Base-by-base conservation (phyloP, 2,113 vertebrate species). In the Stictonetta naevosa region DNA sequence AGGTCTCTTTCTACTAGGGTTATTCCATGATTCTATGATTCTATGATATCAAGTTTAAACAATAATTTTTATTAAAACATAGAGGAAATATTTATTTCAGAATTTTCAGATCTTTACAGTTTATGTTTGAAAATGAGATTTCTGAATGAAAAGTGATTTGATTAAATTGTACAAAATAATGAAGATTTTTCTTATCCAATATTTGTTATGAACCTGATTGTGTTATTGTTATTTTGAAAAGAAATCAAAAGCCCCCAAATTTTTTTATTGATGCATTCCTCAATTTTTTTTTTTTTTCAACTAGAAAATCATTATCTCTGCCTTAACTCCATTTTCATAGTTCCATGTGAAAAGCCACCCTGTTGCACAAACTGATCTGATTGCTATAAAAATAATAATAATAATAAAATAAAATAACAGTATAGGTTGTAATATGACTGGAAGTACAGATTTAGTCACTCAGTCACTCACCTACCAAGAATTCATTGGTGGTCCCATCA, bases 181-280 rank as follows among this genome's bases (percentile, higher is more conserved):
- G 0, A 76, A 80, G 1, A 0, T 1, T 8, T 83, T 86, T 74
- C 20, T 62, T 62, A 77, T 26, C 1, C 76, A 38, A 25, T 67
- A 3, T 53, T 48, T 68, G 64, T 33, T 0, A 50, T 46, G 21
- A 73, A 62, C 1, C 1, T 44, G 11, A 11, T 40, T 6, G 23
- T 58, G 1, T 0, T 58, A 17, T 44, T 23, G 67, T 79, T 73
- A 1, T 25, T 90, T 88, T 86, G 10, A 72, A 11, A 75, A 64
- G 67, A 10, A 79, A 89, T 67, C 26, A 78, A 62, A 46, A 78
- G 29, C 0, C 25, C 9, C 11, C 14, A 5, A 5, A 6, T 1
- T 64, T 79, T 88, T 56, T 36, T 55, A 53, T 10, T 44, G 7
- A 52, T 33, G 52, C 2, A 53, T 80, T 62, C 8, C 20, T 62